Evolutionary conservation across 2,888 invertebrate species (phyloP), one percentile per base, ranked within the genome.

Genomic region (Pedicia rivosa): DNA sequence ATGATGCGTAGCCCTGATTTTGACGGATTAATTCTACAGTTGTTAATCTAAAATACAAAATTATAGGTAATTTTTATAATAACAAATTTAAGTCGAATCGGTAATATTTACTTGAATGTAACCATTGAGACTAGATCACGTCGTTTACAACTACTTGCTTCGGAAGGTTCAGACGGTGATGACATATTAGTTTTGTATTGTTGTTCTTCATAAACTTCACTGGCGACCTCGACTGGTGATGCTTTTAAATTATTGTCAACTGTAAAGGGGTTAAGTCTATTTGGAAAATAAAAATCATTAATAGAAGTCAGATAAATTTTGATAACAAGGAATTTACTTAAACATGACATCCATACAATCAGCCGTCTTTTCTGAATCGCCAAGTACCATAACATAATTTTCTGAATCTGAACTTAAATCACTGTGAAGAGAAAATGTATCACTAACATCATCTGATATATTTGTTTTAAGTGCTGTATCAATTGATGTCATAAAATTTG

Each of bases 351-450:
- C 78, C 22, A 72, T 69, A 46, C 74, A 76, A 41, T 75, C 74
- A 2, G 73, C 68, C 41, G 77, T 77, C 38, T 71, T 67, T 39
- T 66, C 68, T 34, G 56, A 57, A 41, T 66, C 69, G 25, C 72
- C 74, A 46, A 78, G 65, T 1, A 83, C 71, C 31, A 79, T 70
- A n/a, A 84, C 74, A 54, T 78, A 87, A 47, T 82, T 78, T 50
- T 86, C 86, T 44, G 86, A 87, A 62, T 91, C 91, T 1, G 84
- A 86, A 46, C 83, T 86, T 24, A 78, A 76, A 42, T 88, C 88
- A 46, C 87, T 87, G 47, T 74, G 68, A 47, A 79, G 70, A 1
- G 81, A 81, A 44, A 78, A 63, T 1, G 76, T 75, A 51, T 82
- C 81, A 50, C 79, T 79, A 36, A 74, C 72, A 41, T 80, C 79